A percentile compares a stretch with the other conserved stretches of the same genome.
phyloP scores from a whole-genome alignment of 1,140 invertebrate species.

The Branchinecta lindahli region DNA sequence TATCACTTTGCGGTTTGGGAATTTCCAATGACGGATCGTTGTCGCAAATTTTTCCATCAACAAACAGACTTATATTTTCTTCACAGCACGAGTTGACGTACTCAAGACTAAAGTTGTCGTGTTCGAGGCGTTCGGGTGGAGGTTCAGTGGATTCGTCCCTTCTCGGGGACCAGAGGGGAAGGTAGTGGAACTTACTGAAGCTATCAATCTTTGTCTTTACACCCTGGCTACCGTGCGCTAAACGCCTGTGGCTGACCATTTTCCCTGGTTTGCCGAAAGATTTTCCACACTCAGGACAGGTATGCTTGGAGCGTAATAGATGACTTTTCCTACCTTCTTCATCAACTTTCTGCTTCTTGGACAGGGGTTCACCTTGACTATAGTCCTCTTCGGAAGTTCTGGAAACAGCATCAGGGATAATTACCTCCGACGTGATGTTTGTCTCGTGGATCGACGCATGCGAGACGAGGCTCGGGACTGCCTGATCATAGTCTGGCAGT shows the following conservation, averaged over 20 bases:
- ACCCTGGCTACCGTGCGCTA: background rate
- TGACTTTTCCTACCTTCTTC: conserved; percentile 2
- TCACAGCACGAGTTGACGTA: background rate
- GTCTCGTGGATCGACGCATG: too few relatives aligned
- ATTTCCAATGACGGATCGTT: background rate
- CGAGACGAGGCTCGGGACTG: too few relatives aligned
- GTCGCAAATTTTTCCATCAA: background rate
- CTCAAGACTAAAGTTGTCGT: background rate
- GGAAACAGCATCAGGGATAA: too few relatives aligned
- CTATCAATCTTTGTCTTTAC: background rate
- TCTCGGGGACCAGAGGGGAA: background rate
- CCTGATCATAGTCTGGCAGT: too few relatives aligned
- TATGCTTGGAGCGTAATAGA: background rate
- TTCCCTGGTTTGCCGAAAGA: background rate
- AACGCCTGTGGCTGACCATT: background rate
- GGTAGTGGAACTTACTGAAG: background rate
- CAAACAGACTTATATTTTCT: background rate
- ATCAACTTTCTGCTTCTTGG: too few relatives aligned
- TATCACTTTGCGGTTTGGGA: background rate
- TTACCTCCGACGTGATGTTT: too few relatives aligned
- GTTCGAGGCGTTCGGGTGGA: background rate
- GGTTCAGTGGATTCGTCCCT: background rate
- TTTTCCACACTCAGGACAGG: conserved; percentile 6
- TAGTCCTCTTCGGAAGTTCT: too few relatives aligned
- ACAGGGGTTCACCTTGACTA: too few relatives aligned